Conservation (phyloP, 1,140 invertebrate genomes). For the Drosophila yakuba region DNA sequence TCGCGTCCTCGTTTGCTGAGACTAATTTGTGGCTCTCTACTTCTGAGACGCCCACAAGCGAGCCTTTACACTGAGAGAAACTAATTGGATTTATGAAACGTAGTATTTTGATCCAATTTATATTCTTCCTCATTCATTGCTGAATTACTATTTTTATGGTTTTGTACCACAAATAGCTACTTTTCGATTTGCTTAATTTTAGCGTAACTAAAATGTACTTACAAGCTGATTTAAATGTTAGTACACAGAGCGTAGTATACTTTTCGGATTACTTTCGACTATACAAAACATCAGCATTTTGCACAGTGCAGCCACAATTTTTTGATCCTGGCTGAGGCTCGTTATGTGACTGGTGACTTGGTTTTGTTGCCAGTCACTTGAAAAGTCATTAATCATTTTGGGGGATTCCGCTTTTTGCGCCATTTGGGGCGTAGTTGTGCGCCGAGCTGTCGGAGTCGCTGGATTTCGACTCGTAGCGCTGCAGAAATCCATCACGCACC, state of each 20-base stretch:
- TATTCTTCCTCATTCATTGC: background rate
- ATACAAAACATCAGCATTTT: background rate
- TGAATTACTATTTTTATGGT: too few relatives aligned
- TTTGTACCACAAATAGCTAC: too few relatives aligned
- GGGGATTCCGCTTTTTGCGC: conserved; percentile 48
- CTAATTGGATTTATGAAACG: background rate
- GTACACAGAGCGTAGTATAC: background rate
- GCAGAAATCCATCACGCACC: conserved; percentile 72
- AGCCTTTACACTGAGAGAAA: conserved; percentile 14
- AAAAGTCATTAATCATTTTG: conserved; percentile 84
- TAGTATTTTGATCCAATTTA: background rate
- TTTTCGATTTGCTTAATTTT: too few relatives aligned
- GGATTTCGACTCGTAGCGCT: conserved; percentile 56
- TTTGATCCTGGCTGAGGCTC: conserved; percentile 62
- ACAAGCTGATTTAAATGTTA: too few relatives aligned
- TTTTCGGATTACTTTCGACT: background rate
- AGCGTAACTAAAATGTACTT: too few relatives aligned
- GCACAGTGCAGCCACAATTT: conserved; percentile 22
- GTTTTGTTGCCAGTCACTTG: conserved; percentile 80
- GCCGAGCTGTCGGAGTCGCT: conserved; percentile 45
- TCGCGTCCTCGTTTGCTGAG: conserved; percentile 62
- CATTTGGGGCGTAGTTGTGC: conserved; percentile 42
- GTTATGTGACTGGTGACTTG: conserved; percentile 62
- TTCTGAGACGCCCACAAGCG: conserved; percentile 45
- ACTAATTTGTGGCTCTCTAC: conserved; percentile 64